A percentile compares a stretch with the other conserved stretches of the same genome.
Evolutionary conservation across 2,888 invertebrate species (phyloP).

Genomic region (Melieria picta): DNA sequence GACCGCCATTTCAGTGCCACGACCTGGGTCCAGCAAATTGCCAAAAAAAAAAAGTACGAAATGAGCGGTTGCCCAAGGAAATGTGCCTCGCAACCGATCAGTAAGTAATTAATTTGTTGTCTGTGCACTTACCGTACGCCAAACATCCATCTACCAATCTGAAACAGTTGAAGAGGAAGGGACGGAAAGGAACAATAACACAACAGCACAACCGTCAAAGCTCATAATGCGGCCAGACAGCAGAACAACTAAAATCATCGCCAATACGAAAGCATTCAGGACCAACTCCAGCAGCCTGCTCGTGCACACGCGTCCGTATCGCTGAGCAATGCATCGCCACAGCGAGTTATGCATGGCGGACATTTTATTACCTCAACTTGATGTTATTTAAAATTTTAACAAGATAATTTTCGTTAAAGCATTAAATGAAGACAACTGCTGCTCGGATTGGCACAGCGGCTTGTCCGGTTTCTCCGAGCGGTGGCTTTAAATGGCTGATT

Average conservation of each 20-base stretch:
- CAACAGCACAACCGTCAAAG: too few species aligned
- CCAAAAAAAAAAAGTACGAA: slow-evolving; percentile 9
- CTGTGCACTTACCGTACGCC: too few species aligned
- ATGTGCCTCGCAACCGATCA: too few species aligned
- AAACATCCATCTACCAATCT: too few species aligned
- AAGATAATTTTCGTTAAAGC: slow-evolving; percentile 64
- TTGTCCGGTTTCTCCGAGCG: too few species aligned
- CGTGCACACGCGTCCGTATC: slow-evolving; percentile 6
- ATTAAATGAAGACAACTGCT: slow-evolving; percentile 55
- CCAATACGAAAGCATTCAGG: neutral
- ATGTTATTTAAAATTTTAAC: slow-evolving; percentile 66
- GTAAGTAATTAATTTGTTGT: too few species aligned
- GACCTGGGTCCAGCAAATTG: too few species aligned
- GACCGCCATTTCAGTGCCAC: too few species aligned
- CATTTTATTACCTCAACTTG: slow-evolving; percentile 60
- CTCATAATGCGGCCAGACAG: neutral
- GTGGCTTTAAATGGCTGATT: neutral
- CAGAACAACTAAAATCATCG: neutral
- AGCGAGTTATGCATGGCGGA: slow-evolving; percentile 51
- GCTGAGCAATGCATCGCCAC: neutral
- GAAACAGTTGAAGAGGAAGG: too few species aligned
- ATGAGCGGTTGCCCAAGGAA: too few species aligned
- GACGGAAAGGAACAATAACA: too few species aligned
- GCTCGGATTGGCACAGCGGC: slow-evolving; percentile 1
- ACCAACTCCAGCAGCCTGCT: neutral